Evolutionary conservation across 2,888 invertebrate genomes (phyloP).

Genomic region (Eurytoma californica): DNA sequence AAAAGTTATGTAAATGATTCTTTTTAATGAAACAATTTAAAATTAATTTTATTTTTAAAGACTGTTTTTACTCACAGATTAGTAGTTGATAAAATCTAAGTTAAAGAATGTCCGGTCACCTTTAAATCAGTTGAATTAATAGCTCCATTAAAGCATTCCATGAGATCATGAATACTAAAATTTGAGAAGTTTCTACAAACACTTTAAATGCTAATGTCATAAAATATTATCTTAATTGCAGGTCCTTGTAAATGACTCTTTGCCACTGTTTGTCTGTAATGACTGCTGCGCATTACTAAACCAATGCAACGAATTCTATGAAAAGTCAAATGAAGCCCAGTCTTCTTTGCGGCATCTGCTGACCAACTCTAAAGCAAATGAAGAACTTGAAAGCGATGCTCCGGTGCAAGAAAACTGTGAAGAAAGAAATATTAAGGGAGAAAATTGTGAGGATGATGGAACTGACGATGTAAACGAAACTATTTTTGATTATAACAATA

Average conservation of each 20-base stretch:
- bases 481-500: not conserved
- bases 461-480: slow-evolving; percentile 16
- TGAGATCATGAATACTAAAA: not conserved
- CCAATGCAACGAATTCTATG: slow-evolving; percentile 73
- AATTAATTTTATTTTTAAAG: too few relatives aligned
- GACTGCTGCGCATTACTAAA: slow-evolving; percentile 73
- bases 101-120: too few relatives aligned
- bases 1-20: too few relatives aligned
- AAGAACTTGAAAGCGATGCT: slow-evolving; percentile 10
- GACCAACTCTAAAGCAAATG: slow-evolving; percentile 59
- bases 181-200: not conserved
- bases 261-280: slow-evolving; percentile 73
- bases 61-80: too few relatives aligned
- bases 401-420: slow-evolving; percentile 28
- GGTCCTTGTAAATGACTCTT: slow-evolving; percentile 70
- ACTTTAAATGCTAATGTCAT: not conserved
- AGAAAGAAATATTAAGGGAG: not conserved
- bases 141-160: too few relatives aligned
- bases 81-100: too few relatives aligned
- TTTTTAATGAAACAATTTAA: too few relatives aligned
- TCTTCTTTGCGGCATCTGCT: slow-evolving; percentile 69
- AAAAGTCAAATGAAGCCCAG: slow-evolving; percentile 74
- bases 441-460: not conserved
- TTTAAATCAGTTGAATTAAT: too few relatives aligned
- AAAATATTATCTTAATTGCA: slow-evolving; percentile 53